Conservation (phyloP, 1,140 invertebrate genomes). For the Lepidostoma basale region DNA sequence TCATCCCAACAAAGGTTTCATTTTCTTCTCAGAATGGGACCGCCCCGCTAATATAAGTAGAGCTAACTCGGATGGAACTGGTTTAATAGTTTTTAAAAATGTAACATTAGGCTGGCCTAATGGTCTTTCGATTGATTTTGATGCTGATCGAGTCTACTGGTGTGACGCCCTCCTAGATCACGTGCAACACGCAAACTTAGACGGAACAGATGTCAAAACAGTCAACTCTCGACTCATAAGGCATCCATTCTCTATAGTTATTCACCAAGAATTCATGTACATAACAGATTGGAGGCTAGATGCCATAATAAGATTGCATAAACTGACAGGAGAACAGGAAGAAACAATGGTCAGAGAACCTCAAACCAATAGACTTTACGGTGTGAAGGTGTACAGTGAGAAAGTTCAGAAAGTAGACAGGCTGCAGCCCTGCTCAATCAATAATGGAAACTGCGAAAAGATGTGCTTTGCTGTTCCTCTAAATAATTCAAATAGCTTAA, state of each 20-base stretch:
- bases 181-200: conserved; percentile 93
- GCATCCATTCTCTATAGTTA: conserved; percentile 96
- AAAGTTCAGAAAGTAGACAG: conserved; percentile 74
- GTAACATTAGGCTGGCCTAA: conserved; percentile 96
- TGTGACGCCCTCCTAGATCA: conserved; percentile 94
- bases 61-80: conserved; percentile 86
- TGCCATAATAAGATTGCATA: conserved; percentile 91
- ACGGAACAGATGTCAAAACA: conserved; percentile 91
- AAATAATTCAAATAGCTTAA: conserved; percentile 57
- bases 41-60: conserved; percentile 93
- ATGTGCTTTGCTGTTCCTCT: conserved; percentile 89
- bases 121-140: conserved; percentile 91
- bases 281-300: conserved; percentile 97
- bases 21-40: conserved; percentile 97
- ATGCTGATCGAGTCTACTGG: conserved; percentile 88
- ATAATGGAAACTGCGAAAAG: conserved; percentile 92
- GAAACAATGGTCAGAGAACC: conserved; percentile 85
- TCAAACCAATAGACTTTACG: conserved; percentile 88
- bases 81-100: conserved; percentile 87
- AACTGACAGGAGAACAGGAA: conserved; percentile 85
- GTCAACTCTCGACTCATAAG: conserved; percentile 87
- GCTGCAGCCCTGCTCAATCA: conserved; percentile 81
- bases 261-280: conserved; percentile 93
- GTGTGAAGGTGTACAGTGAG: conserved; percentile 89
- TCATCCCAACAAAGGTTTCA: conserved; percentile 91